Conservation (phyloP, 2,797 vertebrate genomes). For the Chelmon rostratus region DNA sequence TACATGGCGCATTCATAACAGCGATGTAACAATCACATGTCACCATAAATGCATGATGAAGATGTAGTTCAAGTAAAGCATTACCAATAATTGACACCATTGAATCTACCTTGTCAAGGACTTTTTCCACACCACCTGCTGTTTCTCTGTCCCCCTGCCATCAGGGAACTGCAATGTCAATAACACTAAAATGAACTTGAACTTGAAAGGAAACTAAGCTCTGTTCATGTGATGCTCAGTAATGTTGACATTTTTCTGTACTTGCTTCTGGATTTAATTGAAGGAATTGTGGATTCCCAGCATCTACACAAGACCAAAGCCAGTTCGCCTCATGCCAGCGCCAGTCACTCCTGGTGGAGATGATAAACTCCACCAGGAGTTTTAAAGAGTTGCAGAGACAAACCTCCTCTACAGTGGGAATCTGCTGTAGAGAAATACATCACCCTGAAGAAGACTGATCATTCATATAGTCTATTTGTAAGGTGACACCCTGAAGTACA, state of each 20-base stretch:
- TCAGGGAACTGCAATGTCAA: no score
- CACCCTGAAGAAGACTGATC: not conserved
- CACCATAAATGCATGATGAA: no score
- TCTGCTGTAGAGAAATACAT: not conserved
- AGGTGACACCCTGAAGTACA: no score
- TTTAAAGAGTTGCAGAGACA: not conserved
- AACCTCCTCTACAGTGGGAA: not conserved
- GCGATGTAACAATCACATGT: no score
- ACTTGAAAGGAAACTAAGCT: no score
- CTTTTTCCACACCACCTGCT: no score
- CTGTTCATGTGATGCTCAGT: not conserved
- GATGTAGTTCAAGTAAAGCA: no score
- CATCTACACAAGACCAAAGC: not conserved
- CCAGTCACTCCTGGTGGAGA: not conserved
- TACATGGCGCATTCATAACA: no score
- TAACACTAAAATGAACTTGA: not conserved
- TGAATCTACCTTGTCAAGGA: no score
- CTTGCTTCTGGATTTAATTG: not conserved
- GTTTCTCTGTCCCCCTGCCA: no score
- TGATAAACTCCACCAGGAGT: not conserved
- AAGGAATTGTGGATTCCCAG: not conserved
- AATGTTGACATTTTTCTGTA: not conserved
- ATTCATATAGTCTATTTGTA: no score
- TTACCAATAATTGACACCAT: no score
- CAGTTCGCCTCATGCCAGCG: not conserved